Base-by-base conservation (phyloP, 2,888 invertebrate genomes). In the Ditylenchus weischeri region DNA sequence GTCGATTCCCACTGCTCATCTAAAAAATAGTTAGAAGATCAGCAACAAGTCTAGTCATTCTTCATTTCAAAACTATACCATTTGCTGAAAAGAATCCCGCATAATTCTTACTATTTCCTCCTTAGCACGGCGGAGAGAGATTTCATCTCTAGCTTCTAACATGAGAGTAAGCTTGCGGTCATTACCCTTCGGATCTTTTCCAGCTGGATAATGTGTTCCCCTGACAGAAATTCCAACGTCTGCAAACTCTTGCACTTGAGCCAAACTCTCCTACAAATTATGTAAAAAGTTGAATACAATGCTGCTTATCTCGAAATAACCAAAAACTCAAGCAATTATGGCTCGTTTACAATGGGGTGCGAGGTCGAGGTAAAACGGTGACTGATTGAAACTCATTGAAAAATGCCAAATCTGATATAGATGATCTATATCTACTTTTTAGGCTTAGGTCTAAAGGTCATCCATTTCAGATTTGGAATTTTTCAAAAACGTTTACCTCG, bases 201-300 rank as follows among this genome's bases (percentile, higher is more conserved):
- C 89, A 0, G 90, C 90, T 13, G 93, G 93, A 83, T 92, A 92
- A 79, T 86, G 88, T 0, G 94, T 94, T n/a, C 98, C 98, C 57
- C 96, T 88, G 0, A 99, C 98, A 0, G 96, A 95, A 72, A 99
- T 90, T 49, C 98, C 98, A 0, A 96, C 98, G 84, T 99, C 98
- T 0, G 95, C 95, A 85, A 95, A 96, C 84, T 99, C 98, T 60
- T 93, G 93, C 80, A 99, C 95, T 83, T 96, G 92, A 0, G 93
- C 93, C 74, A 99, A 85, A 7, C 96, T 94, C 86, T 99, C 98
- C 89, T 91, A 72, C 69, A 29, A 19, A 5, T 47, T 57, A n/a
- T 29, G 65, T 4, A 35, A 23, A 38, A 50, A 48, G 15, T 19
- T 54, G 2, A 43, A 43, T 43, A 29, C 29, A n/a, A n/a, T 29